phyloP scores from a whole-genome alignment of 2,113 vertebrate species.

The Carollia perspicillata region DNA sequence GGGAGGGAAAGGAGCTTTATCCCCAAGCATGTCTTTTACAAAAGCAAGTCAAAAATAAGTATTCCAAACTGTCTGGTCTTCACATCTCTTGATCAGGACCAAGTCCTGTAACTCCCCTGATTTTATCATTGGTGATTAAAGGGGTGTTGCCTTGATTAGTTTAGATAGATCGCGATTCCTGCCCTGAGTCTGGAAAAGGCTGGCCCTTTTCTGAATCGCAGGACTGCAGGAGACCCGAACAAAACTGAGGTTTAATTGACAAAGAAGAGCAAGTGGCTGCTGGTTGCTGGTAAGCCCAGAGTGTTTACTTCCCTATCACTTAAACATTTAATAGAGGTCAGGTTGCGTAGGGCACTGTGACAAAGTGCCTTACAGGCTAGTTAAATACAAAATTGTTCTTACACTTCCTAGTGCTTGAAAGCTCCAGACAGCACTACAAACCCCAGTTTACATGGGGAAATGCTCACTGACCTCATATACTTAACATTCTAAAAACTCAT shows the following conservation, averaged over 20 bases:
- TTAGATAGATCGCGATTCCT: background rate
- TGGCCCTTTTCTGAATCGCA: background rate
- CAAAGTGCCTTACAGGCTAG: background rate
- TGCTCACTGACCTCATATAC: conserved; percentile 1
- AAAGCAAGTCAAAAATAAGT: background rate
- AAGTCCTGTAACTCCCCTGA: background rate
- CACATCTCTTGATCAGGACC: background rate
- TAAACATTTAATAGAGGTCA: background rate
- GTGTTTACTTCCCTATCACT: background rate
- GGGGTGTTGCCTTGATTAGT: background rate
- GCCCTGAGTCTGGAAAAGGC: background rate
- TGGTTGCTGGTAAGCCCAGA: background rate
- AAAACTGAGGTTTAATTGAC: background rate
- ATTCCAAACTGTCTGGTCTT: background rate
- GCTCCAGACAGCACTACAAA: background rate
- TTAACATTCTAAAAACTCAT: conserved; percentile 45
- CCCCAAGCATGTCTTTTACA: background rate
- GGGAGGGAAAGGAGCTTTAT: background rate
- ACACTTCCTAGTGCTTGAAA: background rate
- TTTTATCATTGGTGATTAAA: background rate
- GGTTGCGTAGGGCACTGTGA: background rate
- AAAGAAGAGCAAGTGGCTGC: background rate
- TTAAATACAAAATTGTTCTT: background rate
- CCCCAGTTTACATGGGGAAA: background rate
- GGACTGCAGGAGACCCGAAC: background rate